Conservation (phyloP, 2,888 invertebrate species). For the Abscondita cerata region DNA sequence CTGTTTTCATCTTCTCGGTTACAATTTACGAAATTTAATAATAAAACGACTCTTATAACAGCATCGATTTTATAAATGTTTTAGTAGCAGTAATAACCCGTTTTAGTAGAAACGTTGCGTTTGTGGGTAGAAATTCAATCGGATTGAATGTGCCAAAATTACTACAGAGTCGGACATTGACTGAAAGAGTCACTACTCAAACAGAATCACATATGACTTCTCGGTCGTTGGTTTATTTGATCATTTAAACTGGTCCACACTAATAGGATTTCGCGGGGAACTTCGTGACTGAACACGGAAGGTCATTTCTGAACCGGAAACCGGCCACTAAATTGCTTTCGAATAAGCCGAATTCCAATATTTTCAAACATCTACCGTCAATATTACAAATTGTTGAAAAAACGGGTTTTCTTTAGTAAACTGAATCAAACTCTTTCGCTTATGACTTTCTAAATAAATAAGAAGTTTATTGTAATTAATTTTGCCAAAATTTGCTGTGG, state of each 20-base stretch:
- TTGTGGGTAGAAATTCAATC: conserved; percentile 21
- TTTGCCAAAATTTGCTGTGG: conserved; percentile 29
- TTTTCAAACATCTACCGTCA: conserved; percentile 28
- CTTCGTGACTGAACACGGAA: conserved; percentile 31
- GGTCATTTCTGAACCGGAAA: conserved; percentile 32
- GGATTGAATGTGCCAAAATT: conserved; percentile 22
- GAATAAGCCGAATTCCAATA: conserved; percentile 31
- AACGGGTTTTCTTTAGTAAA: background rate
- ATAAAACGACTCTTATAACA: too few species aligned
- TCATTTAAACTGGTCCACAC: conserved; percentile 37
- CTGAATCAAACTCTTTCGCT: conserved; percentile 7
- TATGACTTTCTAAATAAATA: conserved; percentile 7
- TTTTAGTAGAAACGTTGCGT: background rate
- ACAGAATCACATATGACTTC: conserved; percentile 38
- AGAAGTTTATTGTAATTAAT: conserved; percentile 28
- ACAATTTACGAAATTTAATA: too few species aligned
- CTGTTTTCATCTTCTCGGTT: background rate
- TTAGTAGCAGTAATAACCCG: conserved; percentile 29
- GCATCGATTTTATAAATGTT: conserved; percentile 33
- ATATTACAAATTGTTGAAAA: conserved; percentile 8
- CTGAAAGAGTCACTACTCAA: conserved; percentile 32
- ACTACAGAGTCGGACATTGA: conserved; percentile 18
- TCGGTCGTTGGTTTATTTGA: conserved; percentile 33
- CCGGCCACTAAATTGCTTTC: conserved; percentile 33
- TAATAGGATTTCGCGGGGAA: conserved; percentile 36